A percentile compares a stretch with the other conserved stretches of the same genome.
These are phyloP conservation scores for honey bee (Apis mellifera) DNA, from an alignment of 1,140 invertebrate species.

Conservation along the genomic window DNA sequence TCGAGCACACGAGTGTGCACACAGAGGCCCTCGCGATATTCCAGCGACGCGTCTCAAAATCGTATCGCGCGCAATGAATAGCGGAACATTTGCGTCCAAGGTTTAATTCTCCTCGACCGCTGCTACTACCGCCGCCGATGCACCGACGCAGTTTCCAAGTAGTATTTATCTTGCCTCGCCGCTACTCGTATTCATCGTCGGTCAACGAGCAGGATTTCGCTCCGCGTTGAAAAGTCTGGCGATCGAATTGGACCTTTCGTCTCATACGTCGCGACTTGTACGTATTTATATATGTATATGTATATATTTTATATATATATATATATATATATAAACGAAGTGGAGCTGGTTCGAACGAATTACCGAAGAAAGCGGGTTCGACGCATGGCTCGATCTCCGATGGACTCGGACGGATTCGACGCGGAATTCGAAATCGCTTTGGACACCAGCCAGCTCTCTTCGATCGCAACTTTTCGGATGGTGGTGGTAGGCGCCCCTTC, in stretches of 20 bases:
- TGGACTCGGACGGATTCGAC: slow-evolving; percentile 19
- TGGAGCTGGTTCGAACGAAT: slow-evolving; percentile 27
- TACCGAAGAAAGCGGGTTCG: slow-evolving; percentile 47
- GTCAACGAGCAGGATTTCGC: not conserved
- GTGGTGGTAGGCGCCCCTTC: not conserved
- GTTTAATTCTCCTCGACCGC: slow-evolving; percentile 8
- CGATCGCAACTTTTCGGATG: slow-evolving; percentile 1
- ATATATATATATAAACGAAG: no score
- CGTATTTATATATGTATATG: no score
- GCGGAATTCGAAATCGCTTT: slow-evolving; percentile 69
- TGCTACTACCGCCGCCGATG: not conserved
- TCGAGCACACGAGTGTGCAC: not conserved
- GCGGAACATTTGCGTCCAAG: not conserved
- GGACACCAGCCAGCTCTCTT: slow-evolving; percentile 59
- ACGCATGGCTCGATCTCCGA: slow-evolving; percentile 56
- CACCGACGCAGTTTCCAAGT: not conserved
- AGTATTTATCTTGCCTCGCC: not conserved
- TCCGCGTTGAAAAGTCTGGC: not conserved
- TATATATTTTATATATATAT: no score
- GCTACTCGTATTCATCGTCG: not conserved
- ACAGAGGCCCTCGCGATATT: slow-evolving; percentile 11
- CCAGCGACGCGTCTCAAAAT: slow-evolving; percentile 3
- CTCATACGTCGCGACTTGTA: no score
- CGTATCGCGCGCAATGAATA: not conserved
- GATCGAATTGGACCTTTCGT: not conserved